Evolutionary conservation across 2,888 invertebrate species (phyloP), one percentile per base, ranked within the genome.

Genomic region (Tinea pellionella): DNA sequence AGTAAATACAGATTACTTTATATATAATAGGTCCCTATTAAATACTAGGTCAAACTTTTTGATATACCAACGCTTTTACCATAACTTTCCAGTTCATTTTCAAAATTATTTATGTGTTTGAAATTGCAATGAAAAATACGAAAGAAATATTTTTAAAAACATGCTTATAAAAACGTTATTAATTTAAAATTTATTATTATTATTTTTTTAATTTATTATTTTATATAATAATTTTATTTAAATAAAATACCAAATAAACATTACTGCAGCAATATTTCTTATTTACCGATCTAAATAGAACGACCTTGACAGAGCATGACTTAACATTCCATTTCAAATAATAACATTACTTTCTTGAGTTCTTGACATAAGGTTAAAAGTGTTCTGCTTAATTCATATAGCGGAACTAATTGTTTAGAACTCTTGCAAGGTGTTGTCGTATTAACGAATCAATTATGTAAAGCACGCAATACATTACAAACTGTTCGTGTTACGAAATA

Each of bases 341-440:
- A 13, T 32, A 57, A 57, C 57, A 19, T 57, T 30, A 57, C 32
- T 57, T 57, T 57, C 32, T 57, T 57, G 57, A 47, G 9, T 37
- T 37, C 24, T 51, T 24, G 55, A 55, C 19, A 55, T 55, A 51
- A 51, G 51, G 13, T 51, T 16, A 51, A 8, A 53, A 57, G 6
- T 71, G 80, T 78, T 78, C 83, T 80, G 78, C 74, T 78, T 81
- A 75, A 73, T 73, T 75, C 72, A 69, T 68, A 75, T 78, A 68
- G 77, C 80, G 78, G 77, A 82, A 84, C 82, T 74, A 77, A 81
- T 78, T 76, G 74, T 72, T 63, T 55, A 66, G 66, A 65, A 69
- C 72, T 69, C 75, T 77, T 70, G 16, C 32, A 57, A 57, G 30
- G 30, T 57, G 30, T 57, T 55, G 24, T 55, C 57, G 32, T 57